Conservation (phyloP, 1,140 invertebrate species). For the Theocolax elegans region DNA sequence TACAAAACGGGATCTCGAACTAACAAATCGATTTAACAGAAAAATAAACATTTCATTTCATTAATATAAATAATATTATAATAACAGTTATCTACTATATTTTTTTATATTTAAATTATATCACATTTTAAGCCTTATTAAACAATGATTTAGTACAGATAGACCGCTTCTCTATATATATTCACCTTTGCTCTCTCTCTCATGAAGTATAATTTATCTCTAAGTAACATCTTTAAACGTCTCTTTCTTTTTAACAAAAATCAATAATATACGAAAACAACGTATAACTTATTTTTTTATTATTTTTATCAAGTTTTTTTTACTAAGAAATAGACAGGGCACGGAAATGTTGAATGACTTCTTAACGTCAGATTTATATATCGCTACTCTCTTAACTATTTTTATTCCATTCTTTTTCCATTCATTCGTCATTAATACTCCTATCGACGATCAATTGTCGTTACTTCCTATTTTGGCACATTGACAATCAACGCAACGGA, state of each 20-base stretch:
- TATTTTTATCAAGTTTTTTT: background rate
- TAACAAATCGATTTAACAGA: constrained; percentile 4
- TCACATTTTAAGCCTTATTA: constrained; percentile 23
- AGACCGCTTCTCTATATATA: no score
- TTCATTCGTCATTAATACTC: constrained; percentile 8
- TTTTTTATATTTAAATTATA: constrained; percentile 17
- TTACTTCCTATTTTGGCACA: constrained; percentile 39
- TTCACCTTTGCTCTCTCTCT: no score
- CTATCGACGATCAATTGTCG: background rate
- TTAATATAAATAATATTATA: background rate
- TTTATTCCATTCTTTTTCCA: background rate
- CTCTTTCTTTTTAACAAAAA: background rate
- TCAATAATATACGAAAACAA: no score
- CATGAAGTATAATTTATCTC: background rate
- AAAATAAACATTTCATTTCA: background rate
- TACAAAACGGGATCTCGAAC: constrained; percentile 12
- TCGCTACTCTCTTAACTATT: background rate
- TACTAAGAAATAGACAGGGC: background rate
- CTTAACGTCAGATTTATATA: background rate
- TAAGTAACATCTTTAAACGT: background rate
- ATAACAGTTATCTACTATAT: background rate
- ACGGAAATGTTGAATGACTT: constrained; percentile 21
- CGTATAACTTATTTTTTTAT: background rate
- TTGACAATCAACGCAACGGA: constrained; percentile 29
- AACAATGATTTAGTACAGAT: constrained; percentile 8